Conservation (phyloP, 2,888 invertebrate species). For the Pristionchus exspectatus region DNA sequence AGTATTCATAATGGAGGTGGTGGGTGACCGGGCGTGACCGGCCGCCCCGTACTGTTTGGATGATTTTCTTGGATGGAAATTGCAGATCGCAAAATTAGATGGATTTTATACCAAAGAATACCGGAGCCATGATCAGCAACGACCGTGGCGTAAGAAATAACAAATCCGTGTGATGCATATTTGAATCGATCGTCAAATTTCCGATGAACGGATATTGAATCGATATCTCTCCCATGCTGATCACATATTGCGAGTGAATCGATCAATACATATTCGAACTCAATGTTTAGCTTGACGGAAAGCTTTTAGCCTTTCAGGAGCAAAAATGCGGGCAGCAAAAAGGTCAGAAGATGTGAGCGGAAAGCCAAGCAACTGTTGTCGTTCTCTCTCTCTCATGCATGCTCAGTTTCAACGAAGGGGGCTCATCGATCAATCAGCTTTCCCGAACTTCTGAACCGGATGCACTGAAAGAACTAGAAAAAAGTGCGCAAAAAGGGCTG, state of each 20-base stretch:
- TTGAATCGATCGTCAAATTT: too few species aligned
- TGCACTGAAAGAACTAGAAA: not conserved
- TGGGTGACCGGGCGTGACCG: not conserved
- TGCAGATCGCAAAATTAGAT: too few species aligned
- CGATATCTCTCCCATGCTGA: too few species aligned
- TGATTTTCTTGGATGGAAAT: too few species aligned
- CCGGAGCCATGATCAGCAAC: too few species aligned
- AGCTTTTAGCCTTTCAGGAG: not conserved
- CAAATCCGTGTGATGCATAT: too few species aligned
- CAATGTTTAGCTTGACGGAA: not conserved
- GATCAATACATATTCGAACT: too few species aligned
- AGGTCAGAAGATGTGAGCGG: not conserved
- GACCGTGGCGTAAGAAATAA: too few species aligned
- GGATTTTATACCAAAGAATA: too few species aligned
- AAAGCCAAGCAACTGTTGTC: not conserved
- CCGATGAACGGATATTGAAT: too few species aligned
- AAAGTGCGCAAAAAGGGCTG: not conserved
- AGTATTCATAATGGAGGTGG: not conserved
- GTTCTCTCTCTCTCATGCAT: not conserved
- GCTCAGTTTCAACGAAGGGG: not conserved
- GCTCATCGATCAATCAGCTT: not conserved
- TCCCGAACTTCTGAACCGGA: slow-evolving; percentile 7
- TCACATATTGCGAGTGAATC: too few species aligned
- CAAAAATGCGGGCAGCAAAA: not conserved
- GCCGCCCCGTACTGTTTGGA: too few species aligned